A percentile compares a stretch with the other conserved stretches of the same genome.
Evolutionary conservation across 2,113 vertebrate genomes (phyloP).

Genomic region (Cisticola juncidis): DNA sequence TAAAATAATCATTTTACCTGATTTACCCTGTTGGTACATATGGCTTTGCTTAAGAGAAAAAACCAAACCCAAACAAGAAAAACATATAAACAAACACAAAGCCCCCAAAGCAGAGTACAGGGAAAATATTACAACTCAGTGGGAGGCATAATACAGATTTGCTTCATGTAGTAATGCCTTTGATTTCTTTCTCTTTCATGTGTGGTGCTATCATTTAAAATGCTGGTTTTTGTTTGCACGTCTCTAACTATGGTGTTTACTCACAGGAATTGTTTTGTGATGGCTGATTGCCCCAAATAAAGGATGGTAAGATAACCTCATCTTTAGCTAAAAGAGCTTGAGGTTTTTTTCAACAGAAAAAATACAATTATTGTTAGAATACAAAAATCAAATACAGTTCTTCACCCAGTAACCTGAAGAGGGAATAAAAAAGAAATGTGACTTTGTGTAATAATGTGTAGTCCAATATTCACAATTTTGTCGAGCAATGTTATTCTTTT

Average conservation of each 20-base stretch:
- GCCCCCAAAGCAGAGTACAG: background rate
- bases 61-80: background rate
- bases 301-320: conserved; percentile 58
- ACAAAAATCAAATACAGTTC: conserved; percentile 27
- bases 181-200: conserved; percentile 53
- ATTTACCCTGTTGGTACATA: background rate
- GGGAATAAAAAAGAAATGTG: background rate
- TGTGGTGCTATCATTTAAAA: conserved; percentile 59
- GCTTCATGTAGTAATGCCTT: conserved; percentile 44
- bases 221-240: conserved; percentile 59
- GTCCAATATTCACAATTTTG: background rate
- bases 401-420: background rate
- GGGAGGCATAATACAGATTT: conserved; percentile 34
- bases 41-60: background rate
- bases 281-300: conserved; percentile 69
- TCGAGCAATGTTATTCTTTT: background rate
- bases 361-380: conserved; percentile 27
- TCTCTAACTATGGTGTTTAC: conserved; percentile 62
- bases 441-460: conserved; percentile 8
- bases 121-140: conserved; percentile 13
- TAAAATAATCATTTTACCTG: background rate
- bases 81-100: background rate
- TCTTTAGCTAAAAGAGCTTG: conserved; percentile 44
- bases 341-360: background rate
- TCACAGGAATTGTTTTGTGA: conserved; percentile 67